Evolutionary conservation across 2,113 vertebrate genomes (phyloP).

Genomic region (Gymnarchus niloticus): DNA sequence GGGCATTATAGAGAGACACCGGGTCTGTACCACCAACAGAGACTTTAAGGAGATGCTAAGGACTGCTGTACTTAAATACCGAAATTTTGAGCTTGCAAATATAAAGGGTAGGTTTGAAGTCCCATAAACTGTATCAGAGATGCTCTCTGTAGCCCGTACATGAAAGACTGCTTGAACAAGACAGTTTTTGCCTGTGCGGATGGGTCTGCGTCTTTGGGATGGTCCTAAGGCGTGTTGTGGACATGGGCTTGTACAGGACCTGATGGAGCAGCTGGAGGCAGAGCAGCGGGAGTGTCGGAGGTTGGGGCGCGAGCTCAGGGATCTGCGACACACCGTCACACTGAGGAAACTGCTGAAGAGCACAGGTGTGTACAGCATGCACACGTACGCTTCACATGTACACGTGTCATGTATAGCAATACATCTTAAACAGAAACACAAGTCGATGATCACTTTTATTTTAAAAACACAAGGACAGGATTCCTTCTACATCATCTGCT

Average conservation of each 20-base stretch:
- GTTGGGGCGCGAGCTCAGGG: constrained; percentile 60
- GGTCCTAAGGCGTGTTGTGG: background rate
- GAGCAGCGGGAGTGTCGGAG: constrained; percentile 54
- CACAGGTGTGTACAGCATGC: constrained; percentile 37
- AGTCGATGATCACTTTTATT: background rate
- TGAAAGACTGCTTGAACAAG: constrained; percentile 16
- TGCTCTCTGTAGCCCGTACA: background rate
- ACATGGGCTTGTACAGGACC: constrained; percentile 44
- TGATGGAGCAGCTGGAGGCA: constrained; percentile 58
- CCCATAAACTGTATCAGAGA: background rate
- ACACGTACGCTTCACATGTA: background rate
- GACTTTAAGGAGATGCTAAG: background rate
- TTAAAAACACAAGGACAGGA: background rate
- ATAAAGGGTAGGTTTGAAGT: background rate
- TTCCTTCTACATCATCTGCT: background rate
- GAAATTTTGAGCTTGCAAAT: background rate
- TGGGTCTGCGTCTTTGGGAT: background rate
- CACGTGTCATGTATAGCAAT: too few relatives aligned
- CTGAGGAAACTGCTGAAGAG: constrained; percentile 51
- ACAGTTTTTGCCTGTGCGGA: too few relatives aligned
- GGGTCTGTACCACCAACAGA: background rate
- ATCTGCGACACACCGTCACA: constrained; percentile 45
- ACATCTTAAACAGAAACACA: too few relatives aligned
- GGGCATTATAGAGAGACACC: background rate
- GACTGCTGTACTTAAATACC: background rate